These are phyloP conservation scores for Cheirogaleus medius DNA, from an alignment of 2,113 vertebrate species.

Conservation along the genomic window DNA sequence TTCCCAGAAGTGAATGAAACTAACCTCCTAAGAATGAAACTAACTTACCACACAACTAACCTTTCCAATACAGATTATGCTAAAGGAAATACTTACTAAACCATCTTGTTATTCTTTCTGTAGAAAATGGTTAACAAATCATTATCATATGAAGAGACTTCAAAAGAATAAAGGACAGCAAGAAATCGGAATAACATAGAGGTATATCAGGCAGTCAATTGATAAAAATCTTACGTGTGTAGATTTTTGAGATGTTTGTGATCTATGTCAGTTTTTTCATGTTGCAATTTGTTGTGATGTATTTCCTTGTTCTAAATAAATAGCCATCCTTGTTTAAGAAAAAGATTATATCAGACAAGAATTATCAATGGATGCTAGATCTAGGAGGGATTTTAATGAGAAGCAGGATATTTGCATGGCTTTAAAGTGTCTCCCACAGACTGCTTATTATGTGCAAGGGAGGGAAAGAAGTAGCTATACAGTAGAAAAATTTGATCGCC, in stretches of 20 bases:
- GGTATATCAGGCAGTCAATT: background rate
- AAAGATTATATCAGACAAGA: background rate
- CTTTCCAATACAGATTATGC: background rate
- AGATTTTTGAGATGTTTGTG: background rate
- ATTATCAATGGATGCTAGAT: background rate
- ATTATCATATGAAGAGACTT: background rate
- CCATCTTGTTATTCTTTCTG: background rate
- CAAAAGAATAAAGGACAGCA: background rate
- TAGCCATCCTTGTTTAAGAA: background rate
- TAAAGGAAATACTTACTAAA: background rate
- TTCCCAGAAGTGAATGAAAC: background rate
- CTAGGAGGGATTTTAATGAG: background rate
- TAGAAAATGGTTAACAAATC: background rate
- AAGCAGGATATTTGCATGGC: conserved; percentile 18
- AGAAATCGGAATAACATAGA: background rate
- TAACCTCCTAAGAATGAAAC: background rate
- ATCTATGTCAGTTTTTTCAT: background rate
- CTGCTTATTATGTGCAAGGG: background rate
- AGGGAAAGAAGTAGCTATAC: background rate
- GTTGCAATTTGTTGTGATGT: background rate
- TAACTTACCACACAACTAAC: background rate
- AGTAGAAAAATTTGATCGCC: background rate
- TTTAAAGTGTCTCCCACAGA: background rate
- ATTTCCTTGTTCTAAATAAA: background rate
- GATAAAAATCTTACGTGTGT: background rate